Base-by-base conservation (phyloP, 2,888 invertebrate species). In the Vanessa cardui region DNA sequence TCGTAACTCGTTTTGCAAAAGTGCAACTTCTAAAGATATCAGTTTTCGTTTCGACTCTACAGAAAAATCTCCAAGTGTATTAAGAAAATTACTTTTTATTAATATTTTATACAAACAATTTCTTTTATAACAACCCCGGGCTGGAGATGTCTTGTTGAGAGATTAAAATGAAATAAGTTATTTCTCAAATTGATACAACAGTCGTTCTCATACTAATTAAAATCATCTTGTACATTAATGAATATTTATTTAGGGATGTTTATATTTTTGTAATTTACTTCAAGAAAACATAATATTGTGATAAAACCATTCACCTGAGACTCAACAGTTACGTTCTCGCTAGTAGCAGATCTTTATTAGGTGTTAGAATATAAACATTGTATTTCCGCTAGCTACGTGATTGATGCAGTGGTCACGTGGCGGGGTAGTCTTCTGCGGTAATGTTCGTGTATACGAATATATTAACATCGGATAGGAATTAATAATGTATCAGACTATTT, bases 111-210 rank as follows among this genome's bases (percentile, higher is more conserved):
- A 66, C 62, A 60, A 59, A 66, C 54, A 65, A 65, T 69, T 68
- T 72, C 66, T 69, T 70, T 69, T 26, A 68, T 66, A 68, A 70
- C 64, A 46, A 66, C 45, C 62, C 47, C 33, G 45, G 69, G 78
- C 46, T 80, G 80, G 18, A 82, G 81, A 80, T 76, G 78, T 78
- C 78, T 78, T 78, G 77, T 79, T 78, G 76, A 81, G 79, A 77
- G 74, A 79, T 76, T 80, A 75, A 80, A 79, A 80, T 83, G 84
- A 84, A 87, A 88, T 84, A 85, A 84, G 81, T 83, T 81, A 81
- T 79, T 83, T 85, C 84, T 86, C 82, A 82, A 80, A 83, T 83
- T 81, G 84, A 84, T 80, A 84, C 84, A 84, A 83, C 81, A 66
- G 66, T 71, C 71, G 72, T 75, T 72, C 44, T 50, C 60, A 63